Evolutionary conservation across 1,140 invertebrate species (phyloP).

Genomic region (Neoseiulus cucumeris): DNA sequence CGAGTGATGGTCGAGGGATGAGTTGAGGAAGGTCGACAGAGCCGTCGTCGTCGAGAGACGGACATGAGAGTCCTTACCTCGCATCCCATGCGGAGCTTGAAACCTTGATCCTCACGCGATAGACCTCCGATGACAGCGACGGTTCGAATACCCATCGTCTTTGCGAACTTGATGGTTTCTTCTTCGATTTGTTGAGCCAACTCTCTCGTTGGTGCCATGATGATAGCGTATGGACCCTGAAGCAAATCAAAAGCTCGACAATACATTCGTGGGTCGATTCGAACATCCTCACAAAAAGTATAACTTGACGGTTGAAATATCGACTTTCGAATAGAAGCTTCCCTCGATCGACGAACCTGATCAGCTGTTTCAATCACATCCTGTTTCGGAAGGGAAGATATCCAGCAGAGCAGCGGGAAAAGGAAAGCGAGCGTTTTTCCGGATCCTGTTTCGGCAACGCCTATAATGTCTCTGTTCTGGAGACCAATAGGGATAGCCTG

Average conservation of each 20-base stretch:
- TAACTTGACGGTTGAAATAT: neutral
- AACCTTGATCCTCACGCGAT: slow-evolving; percentile 94
- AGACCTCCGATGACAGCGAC: slow-evolving; percentile 95
- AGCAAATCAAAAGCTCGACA: slow-evolving; percentile 26
- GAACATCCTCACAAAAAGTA: neutral
- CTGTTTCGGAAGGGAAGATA: slow-evolving; percentile 84
- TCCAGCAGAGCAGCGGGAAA: slow-evolving; percentile 92
- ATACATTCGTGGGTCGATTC: neutral
- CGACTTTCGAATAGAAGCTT: neutral
- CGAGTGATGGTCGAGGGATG: slow-evolving; percentile 12
- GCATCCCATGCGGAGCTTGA: slow-evolving; percentile 82
- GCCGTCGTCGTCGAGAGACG: neutral
- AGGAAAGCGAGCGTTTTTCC: slow-evolving; percentile 97
- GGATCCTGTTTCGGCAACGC: slow-evolving; percentile 93
- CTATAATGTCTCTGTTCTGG: slow-evolving; percentile 95
- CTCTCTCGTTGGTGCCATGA: slow-evolving; percentile 93
- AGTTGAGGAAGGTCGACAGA: neutral
- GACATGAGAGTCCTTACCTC: slow-evolving; percentile 38
- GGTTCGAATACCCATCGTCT: slow-evolving; percentile 77
- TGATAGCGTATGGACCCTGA: slow-evolving; percentile 95
- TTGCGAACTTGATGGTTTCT: slow-evolving; percentile 93
- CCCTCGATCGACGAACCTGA: slow-evolving; percentile 10
- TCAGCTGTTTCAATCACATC: slow-evolving; percentile 15
- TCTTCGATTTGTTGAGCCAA: slow-evolving; percentile 99
- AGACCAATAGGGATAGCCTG: slow-evolving; percentile 98